A percentile compares a stretch with the other conserved stretches of the same genome.
phyloP scores from a whole-genome alignment of 2,888 invertebrate genomes.

The Empis stercorea region DNA sequence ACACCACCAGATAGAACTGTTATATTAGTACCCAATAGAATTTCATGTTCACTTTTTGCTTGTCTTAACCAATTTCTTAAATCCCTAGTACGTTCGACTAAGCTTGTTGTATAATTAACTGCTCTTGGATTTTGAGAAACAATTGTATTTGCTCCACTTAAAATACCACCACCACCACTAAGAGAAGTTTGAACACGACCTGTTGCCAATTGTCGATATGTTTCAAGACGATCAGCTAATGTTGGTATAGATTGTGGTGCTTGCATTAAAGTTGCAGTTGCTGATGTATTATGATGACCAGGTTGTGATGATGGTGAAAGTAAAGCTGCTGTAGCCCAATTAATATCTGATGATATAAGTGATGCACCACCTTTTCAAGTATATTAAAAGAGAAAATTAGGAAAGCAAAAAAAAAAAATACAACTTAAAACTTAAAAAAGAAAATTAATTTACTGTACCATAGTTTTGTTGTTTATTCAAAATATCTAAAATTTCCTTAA shows the following conservation, averaged over 20 bases:
- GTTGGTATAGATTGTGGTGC: conserved; percentile 34
- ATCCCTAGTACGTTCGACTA: conserved; percentile 51
- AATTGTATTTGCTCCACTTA: conserved; percentile 35
- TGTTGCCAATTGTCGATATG: conserved; percentile 41
- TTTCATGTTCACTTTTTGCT: conserved; percentile 35
- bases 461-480: conserved; percentile 44
- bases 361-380: not conserved
- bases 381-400: too few species aligned
- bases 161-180: conserved; percentile 29
- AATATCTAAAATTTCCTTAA: conserved; percentile 56
- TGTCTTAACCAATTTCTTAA: conserved; percentile 54
- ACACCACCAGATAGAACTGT: not conserved
- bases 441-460: conserved; percentile 19
- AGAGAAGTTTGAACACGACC: conserved; percentile 36
- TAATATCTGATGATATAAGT: conserved; percentile 4
- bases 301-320: conserved; percentile 1
- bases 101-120: conserved; percentile 45
- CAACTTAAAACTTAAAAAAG: conserved; percentile 12
- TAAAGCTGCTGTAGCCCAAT: conserved; percentile 4
- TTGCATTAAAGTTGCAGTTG: conserved; percentile 17
- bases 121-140: conserved; percentile 33
- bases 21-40: conserved; percentile 15
- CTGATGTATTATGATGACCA: conserved; percentile 3
- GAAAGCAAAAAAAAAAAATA: too few species aligned
- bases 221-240: conserved; percentile 42